Base-by-base conservation (phyloP, 1,140 invertebrate species). In the Bombus vancouverensis region DNA sequence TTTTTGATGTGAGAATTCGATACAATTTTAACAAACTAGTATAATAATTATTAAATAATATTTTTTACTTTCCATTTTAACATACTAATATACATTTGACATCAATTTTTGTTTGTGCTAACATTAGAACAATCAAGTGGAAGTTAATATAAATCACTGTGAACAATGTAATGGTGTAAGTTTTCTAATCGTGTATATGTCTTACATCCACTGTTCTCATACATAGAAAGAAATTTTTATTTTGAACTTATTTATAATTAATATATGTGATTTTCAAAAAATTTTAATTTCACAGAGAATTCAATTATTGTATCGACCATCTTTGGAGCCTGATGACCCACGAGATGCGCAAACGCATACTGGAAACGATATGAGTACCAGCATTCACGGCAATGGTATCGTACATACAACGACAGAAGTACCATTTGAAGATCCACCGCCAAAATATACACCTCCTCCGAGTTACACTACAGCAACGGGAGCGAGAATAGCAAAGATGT, bases 401-500 rank as follows among this genome's bases (percentile, higher is more conserved):
- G 77, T 94, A 8, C 90, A 94, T 57, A 78, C 91, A 0, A 93
- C 93, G 66, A 92, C 94, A 74, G 94, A 94, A 72, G 82, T 94
- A 81, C 93, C 95, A 72, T 95, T 96, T 18, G 96, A 97, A 91
- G 98, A 98, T 95, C 98, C 98, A 13, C 98, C 98, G 22, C 98
- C 98, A 32, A 98, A 98, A 93, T 99, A 99, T 92, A 98, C 98
- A 1, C 98, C 98, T 15, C 98, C 98, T 4, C 98, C 98, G 5
- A 98, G 98, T 37, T 99, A 98, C 92, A 98, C 98, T 9, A 98
- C 98, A 22, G 98, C 98, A 3, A 99, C 98, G 1, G 98, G 98
- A 22, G 97, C 97, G 0, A 96, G 97, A 74, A 96, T 98, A 82
- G 97, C 97, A 8, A 98, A 98, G 89, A 95, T 98, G 87, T 92